Conservation (phyloP, 2,888 invertebrate species). For the Mesodorylaimus sp. region DNA sequence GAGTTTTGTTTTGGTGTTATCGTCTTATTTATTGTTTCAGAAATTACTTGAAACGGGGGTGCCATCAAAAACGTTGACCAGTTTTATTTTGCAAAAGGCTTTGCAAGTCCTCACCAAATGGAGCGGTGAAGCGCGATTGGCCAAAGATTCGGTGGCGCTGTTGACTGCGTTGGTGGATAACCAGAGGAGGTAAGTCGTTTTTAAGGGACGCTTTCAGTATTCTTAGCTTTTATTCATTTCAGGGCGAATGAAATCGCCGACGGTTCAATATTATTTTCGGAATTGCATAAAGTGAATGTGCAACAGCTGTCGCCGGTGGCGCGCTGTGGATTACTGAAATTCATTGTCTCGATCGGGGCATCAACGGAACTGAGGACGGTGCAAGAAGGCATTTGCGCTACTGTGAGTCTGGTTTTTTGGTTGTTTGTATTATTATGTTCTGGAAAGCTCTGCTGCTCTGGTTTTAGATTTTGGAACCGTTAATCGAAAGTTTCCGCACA, state of each 20-base stretch:
- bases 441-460: neutral
- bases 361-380: constrained; percentile 16
- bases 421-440: neutral
- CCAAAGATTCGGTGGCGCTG: constrained; percentile 28
- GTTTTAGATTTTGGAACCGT: no score
- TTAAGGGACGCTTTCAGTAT: neutral
- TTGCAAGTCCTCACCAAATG: constrained; percentile 45
- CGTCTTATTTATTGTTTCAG: no score
- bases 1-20: no score
- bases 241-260: neutral
- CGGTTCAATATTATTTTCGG: neutral
- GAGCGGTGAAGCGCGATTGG: constrained; percentile 18
- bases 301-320: constrained; percentile 40
- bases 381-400: constrained; percentile 18
- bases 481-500: no score
- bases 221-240: neutral
- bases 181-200: constrained; percentile 36
- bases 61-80: no score
- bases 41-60: no score
- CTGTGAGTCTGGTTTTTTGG: constrained; percentile 13
- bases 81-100: constrained; percentile 46
- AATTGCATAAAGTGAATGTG: constrained; percentile 7
- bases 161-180: constrained; percentile 41
- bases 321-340: constrained; percentile 50
- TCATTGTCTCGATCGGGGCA: constrained; percentile 42